Conservation (phyloP, 1,140 invertebrate species). For the Drosophila jambulina region DNA sequence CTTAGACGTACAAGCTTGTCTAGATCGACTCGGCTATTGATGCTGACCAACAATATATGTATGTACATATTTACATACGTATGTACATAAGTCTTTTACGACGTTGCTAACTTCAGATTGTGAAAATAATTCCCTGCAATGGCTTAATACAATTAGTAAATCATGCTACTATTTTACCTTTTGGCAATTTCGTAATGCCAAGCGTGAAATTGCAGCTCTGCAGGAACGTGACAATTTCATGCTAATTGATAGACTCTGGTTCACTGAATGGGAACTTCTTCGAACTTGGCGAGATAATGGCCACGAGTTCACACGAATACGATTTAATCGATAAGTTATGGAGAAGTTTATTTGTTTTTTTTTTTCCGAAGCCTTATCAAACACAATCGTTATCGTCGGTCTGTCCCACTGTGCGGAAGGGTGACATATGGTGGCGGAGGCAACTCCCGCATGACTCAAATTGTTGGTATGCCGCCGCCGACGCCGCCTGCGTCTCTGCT, state of each 20-base stretch:
- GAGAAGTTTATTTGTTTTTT: not conserved
- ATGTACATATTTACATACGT: no score
- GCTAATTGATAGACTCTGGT: slow-evolving; percentile 32
- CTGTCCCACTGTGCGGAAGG: slow-evolving; percentile 39
- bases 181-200: not conserved
- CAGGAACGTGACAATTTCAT: slow-evolving; percentile 17
- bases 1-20: no score
- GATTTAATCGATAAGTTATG: slow-evolving; percentile 26
- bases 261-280: slow-evolving; percentile 33
- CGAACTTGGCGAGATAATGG: slow-evolving; percentile 22
- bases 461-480: slow-evolving; percentile 40
- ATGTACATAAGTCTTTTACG: no score
- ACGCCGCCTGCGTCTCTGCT: slow-evolving; percentile 12
- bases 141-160: no score
- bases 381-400: slow-evolving; percentile 10
- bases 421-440: slow-evolving; percentile 46
- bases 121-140: no score
- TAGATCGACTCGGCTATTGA: no score
- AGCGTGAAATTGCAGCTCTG: slow-evolving; percentile 11
- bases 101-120: no score
- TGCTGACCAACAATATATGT: no score
- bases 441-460: slow-evolving; percentile 55
- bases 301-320: slow-evolving; percentile 21
- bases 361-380: slow-evolving; percentile 3
- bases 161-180: not conserved